phyloP scores from a whole-genome alignment of 2,888 invertebrate genomes.

The Maniola hyperantus region DNA sequence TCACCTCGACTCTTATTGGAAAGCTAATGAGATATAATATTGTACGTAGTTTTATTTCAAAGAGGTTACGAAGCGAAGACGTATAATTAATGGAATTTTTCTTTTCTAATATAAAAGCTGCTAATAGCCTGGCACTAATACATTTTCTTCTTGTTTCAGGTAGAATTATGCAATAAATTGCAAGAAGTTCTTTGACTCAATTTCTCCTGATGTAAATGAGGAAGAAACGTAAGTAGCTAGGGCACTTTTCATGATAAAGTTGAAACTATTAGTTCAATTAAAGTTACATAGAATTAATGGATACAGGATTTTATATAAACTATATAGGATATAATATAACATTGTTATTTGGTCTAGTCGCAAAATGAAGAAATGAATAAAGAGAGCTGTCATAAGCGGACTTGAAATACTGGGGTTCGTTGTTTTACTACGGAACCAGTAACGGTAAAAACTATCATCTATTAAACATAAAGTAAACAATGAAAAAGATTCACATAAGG shows the following conservation, averaged over 20 bases:
- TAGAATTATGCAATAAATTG: slow-evolving; percentile 82
- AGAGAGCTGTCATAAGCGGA: not conserved
- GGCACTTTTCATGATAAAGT: not conserved
- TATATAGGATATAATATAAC: not conserved
- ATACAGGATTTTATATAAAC: not conserved
- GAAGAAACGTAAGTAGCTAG: slow-evolving; percentile 71
- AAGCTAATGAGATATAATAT: not conserved
- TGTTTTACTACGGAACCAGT: not conserved
- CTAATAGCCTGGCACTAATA: slow-evolving; percentile 60
- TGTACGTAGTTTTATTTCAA: slow-evolving; percentile 4
- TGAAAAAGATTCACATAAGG: not conserved
- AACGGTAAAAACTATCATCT: not conserved
- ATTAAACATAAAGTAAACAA: not conserved
- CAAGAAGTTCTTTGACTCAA: slow-evolving; percentile 71
- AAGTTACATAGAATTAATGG: not conserved
- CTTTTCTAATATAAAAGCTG: slow-evolving; percentile 17
- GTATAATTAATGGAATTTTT: slow-evolving; percentile 12
- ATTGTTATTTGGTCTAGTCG: not conserved
- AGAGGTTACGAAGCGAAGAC: slow-evolving; percentile 1
- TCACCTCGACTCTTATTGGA: too few relatives aligned
- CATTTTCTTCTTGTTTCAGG: slow-evolving; percentile 81
- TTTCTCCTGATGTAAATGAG: slow-evolving; percentile 58
- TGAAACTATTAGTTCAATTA: not conserved
- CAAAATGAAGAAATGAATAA: slow-evolving; percentile 3
- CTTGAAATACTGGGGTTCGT: not conserved